These are phyloP conservation scores for Ctenoplectra terminalis DNA, from an alignment of 1,140 invertebrate genomes.

Conservation along the genomic window DNA sequence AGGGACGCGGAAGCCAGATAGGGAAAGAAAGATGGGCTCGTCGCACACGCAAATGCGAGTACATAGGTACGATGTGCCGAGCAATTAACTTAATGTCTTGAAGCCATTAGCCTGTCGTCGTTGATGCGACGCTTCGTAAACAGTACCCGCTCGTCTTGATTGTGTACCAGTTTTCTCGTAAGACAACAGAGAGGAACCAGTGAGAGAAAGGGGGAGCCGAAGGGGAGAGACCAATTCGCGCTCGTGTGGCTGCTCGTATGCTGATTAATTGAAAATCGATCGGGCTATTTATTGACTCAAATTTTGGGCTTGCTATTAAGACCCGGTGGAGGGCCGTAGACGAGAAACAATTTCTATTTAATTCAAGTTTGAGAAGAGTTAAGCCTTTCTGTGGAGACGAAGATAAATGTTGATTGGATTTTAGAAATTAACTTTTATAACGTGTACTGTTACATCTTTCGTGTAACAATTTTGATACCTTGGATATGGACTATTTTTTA, in stretches of 20 bases:
- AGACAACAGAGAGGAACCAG: conserved; percentile 33
- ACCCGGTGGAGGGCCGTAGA: too few relatives aligned
- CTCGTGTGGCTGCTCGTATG: conserved; percentile 18
- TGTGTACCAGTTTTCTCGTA: conserved; percentile 57
- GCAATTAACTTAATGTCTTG: conserved; percentile 75
- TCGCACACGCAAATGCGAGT: conserved; percentile 67
- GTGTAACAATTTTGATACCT: too few relatives aligned
- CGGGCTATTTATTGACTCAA: conserved; percentile 41
- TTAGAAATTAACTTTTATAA: too few relatives aligned
- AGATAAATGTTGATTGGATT: too few relatives aligned
- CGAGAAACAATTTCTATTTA: too few relatives aligned
- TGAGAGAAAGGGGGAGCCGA: not conserved
- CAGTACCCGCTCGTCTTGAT: conserved; percentile 65
- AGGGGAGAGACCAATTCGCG: conserved; percentile 31
- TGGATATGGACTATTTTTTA: too few relatives aligned
- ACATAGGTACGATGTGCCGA: conserved; percentile 65
- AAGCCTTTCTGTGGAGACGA: too few relatives aligned
- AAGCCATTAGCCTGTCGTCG: conserved; percentile 69
- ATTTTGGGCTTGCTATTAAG: not conserved
- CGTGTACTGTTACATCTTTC: too few relatives aligned
- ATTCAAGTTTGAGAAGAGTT: too few relatives aligned
- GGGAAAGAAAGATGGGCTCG: conserved; percentile 63
- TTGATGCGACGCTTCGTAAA: conserved; percentile 67
- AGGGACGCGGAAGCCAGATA: conserved; percentile 27
- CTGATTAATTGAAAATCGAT: conserved; percentile 68